Evolutionary conservation across 2,113 vertebrate species (phyloP).

Genomic region (Peromyscus leucopus): DNA sequence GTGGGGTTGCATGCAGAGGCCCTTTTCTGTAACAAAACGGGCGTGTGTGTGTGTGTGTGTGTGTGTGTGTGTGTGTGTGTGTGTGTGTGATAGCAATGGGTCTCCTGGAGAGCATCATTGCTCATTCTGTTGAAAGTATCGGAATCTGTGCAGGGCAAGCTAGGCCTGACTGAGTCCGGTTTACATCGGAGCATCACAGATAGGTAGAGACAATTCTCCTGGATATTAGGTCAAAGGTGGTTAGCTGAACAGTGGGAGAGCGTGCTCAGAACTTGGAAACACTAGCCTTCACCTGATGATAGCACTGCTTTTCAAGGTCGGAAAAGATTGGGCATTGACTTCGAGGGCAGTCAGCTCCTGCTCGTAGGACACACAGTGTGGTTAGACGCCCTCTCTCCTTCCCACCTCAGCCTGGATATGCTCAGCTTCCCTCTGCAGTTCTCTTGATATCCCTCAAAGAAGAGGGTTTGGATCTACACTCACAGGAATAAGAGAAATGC

Average conservation of each 20-base stretch:
- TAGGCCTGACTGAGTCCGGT: rapidly evolving
- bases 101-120: rapidly evolving
- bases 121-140: neutral
- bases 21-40: neutral
- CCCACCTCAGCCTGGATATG: rapidly evolving
- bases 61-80: neutral
- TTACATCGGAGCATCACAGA: neutral
- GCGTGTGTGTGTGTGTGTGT: rapidly evolving
- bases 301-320: neutral
- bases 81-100: neutral
- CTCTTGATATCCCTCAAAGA: no score
- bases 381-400: neutral
- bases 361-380: no score
- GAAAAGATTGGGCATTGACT: neutral
- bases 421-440: rapidly evolving
- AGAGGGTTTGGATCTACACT: neutral
- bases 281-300: no score
- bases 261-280: neutral
- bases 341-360: rapidly evolving
- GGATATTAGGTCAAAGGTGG: neutral
- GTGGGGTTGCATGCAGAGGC: rapidly evolving
- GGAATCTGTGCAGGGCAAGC: neutral
- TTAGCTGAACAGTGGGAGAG: neutral
- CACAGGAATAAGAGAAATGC: neutral
- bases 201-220: neutral